Conservation (phyloP, 2,888 invertebrate species). For the Mesorhabditis spiculigera region DNA sequence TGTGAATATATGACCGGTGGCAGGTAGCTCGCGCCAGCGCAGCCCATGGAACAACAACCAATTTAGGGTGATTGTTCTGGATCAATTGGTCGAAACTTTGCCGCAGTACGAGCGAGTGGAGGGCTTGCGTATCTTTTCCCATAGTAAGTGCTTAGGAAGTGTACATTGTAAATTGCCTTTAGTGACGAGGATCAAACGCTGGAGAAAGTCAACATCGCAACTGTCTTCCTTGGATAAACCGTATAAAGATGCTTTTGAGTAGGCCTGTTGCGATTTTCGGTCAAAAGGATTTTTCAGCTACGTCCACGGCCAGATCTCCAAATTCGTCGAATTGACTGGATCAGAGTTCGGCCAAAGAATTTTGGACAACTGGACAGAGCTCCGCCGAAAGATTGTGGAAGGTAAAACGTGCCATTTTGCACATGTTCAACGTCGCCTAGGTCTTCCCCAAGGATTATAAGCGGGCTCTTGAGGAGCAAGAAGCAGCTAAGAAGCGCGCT, state of each 20-base stretch:
- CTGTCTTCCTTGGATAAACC: constrained; percentile 84
- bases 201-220: constrained; percentile 78
- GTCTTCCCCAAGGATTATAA: constrained; percentile 96
- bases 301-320: constrained; percentile 75
- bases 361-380: constrained; percentile 75
- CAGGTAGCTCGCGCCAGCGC: no score
- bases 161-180: constrained; percentile 2
- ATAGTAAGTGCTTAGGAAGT: constrained; percentile 59
- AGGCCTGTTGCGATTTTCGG: background rate
- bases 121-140: constrained; percentile 93
- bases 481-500: constrained; percentile 37
- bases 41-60: no score
- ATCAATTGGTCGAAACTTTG: constrained; percentile 92
- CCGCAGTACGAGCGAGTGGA: constrained; percentile 98
- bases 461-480: constrained; percentile 74
- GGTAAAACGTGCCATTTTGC: constrained; percentile 59
- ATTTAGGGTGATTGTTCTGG: constrained; percentile 75
- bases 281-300: constrained; percentile 54
- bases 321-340: constrained; percentile 81
- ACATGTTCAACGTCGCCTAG: constrained; percentile 56
- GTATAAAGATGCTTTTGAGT: constrained; percentile 72
- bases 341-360: constrained; percentile 79
- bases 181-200: constrained; percentile 12
- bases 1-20: constrained; percentile 98
- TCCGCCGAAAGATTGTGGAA: constrained; percentile 80